Percentiles rank a stretch among this genome's conserved stretches.
These are phyloP conservation scores for Pelodiscus sinensis DNA, from an alignment of 2,113 vertebrate genomes.

Conservation along the genomic window DNA sequence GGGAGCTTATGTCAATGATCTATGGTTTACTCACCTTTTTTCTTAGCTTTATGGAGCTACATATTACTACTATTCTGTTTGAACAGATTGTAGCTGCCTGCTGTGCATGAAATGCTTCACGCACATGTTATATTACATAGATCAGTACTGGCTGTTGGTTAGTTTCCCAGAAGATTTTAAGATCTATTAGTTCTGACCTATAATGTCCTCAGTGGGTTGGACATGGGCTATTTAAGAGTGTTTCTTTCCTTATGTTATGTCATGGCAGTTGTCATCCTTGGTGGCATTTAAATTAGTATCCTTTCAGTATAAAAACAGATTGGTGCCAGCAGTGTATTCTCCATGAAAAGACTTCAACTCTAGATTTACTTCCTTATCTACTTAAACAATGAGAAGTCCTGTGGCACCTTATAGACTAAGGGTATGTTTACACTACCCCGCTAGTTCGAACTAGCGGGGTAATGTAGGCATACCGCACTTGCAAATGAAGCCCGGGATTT, in stretches of 20 bases:
- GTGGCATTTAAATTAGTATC: neutral
- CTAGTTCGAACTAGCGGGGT: too few relatives aligned
- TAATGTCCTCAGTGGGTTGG: neutral
- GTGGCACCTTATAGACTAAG: too few relatives aligned
- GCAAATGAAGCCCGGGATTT: too few relatives aligned
- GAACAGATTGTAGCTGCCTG: rapidly evolving
- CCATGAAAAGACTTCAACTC: neutral
- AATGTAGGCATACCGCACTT: too few relatives aligned
- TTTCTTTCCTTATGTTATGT: neutral
- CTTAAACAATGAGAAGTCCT: neutral
- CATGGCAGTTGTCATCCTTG: neutral
- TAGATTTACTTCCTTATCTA: neutral
- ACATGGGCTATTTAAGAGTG: neutral
- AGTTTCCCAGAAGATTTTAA: neutral
- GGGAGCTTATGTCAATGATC: neutral
- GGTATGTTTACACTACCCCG: too few relatives aligned
- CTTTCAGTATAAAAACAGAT: neutral
- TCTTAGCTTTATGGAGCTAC: neutral
- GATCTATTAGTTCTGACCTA: neutral
- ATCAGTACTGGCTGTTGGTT: neutral
- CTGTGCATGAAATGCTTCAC: neutral
- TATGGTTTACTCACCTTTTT: neutral
- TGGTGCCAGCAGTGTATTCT: neutral
- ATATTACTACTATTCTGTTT: neutral
- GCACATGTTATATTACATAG: neutral